phyloP scores from a whole-genome alignment of 2,888 invertebrate species.

The Ditula angustiorana region DNA sequence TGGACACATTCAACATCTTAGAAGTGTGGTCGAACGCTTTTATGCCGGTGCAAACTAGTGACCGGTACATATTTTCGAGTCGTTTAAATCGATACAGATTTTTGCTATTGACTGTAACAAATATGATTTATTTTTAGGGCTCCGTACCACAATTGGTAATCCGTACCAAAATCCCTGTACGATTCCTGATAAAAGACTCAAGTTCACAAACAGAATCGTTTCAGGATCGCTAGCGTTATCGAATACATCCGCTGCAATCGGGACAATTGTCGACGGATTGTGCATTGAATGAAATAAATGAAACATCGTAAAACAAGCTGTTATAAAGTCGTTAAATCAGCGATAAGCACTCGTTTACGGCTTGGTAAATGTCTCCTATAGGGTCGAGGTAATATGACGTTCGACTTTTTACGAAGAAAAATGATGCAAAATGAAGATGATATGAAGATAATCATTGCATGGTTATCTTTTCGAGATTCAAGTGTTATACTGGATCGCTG shows the following conservation, averaged over 20 bases:
- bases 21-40: too few species aligned
- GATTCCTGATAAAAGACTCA: too few species aligned
- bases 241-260: constrained; percentile 50
- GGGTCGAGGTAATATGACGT: constrained; percentile 1
- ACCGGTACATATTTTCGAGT: too few species aligned
- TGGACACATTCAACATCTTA: too few species aligned
- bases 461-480: not conserved
- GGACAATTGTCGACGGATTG: constrained; percentile 53
- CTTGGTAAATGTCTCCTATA: constrained; percentile 48
- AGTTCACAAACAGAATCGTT: not conserved
- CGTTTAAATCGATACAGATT: too few species aligned
- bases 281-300: constrained; percentile 78
- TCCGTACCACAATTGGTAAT: too few species aligned
- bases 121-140: too few species aligned
- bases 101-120: too few species aligned
- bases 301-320: constrained; percentile 77
- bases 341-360: constrained; percentile 58
- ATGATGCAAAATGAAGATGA: constrained; percentile 8
- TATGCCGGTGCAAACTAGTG: too few species aligned
- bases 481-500: too few species aligned
- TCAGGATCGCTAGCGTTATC: not conserved
- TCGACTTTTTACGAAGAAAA: constrained; percentile 19
- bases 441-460: not conserved
- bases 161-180: too few species aligned
- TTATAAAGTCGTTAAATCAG: constrained; percentile 72